Evolutionary conservation across 1,140 invertebrate species (phyloP).

Genomic region (Scaptomyza hsui): DNA sequence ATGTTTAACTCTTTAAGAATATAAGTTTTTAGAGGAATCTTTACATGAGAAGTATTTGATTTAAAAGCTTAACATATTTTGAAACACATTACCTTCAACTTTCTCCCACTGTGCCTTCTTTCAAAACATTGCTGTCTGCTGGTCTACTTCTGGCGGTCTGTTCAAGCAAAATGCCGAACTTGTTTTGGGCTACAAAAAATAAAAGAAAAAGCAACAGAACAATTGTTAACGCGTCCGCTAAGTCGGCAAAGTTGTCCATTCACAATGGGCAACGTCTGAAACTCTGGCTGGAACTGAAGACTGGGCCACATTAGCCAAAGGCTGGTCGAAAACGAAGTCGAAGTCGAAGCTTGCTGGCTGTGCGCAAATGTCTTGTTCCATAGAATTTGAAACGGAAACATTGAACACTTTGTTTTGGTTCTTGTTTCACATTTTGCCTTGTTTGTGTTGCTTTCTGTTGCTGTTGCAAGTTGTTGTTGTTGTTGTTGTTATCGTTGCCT

Average conservation of each 20-base stretch:
- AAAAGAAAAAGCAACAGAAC: constrained; percentile 56
- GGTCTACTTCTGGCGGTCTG: constrained; percentile 47
- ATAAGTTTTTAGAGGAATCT: no score
- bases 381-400: constrained; percentile 82
- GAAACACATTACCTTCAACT: neutral
- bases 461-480: constrained; percentile 20
- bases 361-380: constrained; percentile 79
- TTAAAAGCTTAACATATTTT: no score
- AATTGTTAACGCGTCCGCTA: constrained; percentile 72
- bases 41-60: no score
- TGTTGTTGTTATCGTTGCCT: constrained; percentile 37
- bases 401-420: constrained; percentile 81
- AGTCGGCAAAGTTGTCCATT: constrained; percentile 54
- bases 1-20: no score
- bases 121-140: constrained; percentile 27
- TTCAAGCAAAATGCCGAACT: constrained; percentile 70
- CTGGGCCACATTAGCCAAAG: constrained; percentile 41
- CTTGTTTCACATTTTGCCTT: constrained; percentile 78
- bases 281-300: constrained; percentile 11
- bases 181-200: constrained; percentile 54
- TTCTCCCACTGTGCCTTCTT: constrained; percentile 30
- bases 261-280: constrained; percentile 47
- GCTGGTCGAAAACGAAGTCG: no score
- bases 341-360: constrained; percentile 37
- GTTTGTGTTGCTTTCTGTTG: constrained; percentile 23